Evolutionary conservation across 2,113 vertebrate species (phyloP), one percentile per base, ranked within the genome.

Genomic region (Pelusios castaneus): DNA sequence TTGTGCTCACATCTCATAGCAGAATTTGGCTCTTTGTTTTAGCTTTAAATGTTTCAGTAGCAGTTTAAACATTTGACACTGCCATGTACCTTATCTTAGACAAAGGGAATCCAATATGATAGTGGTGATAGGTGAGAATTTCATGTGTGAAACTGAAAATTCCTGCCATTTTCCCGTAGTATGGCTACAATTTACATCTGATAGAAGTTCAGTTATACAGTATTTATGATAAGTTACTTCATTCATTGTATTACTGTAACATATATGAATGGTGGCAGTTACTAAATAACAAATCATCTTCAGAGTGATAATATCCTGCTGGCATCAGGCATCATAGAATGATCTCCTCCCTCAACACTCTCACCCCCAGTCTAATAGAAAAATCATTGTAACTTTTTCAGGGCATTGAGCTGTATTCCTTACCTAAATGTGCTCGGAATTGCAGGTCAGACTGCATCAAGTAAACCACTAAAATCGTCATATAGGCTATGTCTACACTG

Each of bases 401-500:
- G 86, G 91, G 83, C 77, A 52, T 9, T 6, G 0, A 77, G 84
- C 54, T 77, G 41, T 5, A 49, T 92, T 89, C 7, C 5, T 91
- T 91, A 76, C 34, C 21, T n/a, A 25, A 87, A 52, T 0, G 0
- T 85, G 43, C 25, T 79, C 16, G 76, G 80, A 92, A 77, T n/a
- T 86, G 80, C 83, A 91, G 38, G 94, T 93, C 41, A 70, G 73
- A 51, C 63, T 87, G 80, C 22, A 87, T 85, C 54, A 87, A n/a
- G 54, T 95, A 75, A 95, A 93, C 45, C 70, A 85, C 51, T 83
- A 84, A 14, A 51, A 3, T 49, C 8, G 41, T 21, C 54, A 41
- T n/a, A n/a, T n/a, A n/a, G n/a, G n/a, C n/a, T n/a, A n/a, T n/a
- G n/a, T n/a, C n/a, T n/a, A n/a, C n/a, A n/a, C n/a, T n/a, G n/a